Percentiles rank a stretch among this genome's conserved stretches.
Evolutionary conservation across 2,888 invertebrate species (phyloP).

Genomic region (Molorchus minor): DNA sequence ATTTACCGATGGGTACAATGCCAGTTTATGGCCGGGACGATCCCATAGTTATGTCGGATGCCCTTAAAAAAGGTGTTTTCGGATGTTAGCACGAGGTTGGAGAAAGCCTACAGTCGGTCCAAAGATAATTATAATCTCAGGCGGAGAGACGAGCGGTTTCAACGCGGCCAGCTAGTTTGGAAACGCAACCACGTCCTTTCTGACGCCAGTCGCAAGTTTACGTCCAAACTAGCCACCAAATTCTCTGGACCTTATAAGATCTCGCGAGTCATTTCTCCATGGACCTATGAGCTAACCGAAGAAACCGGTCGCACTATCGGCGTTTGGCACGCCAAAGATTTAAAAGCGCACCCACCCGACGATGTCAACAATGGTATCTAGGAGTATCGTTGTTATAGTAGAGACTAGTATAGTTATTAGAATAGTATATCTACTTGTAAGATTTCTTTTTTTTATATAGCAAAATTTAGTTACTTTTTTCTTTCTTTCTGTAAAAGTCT

Average conservation of each 20-base stretch:
- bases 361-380: not conserved
- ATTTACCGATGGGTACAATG: not conserved
- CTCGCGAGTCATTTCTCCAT: conserved; percentile 19
- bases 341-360: conserved; percentile 26
- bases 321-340: conserved; percentile 23
- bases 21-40: not conserved
- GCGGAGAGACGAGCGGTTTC: conserved; percentile 12
- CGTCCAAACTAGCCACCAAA: not conserved
- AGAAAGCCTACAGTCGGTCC: conserved; percentile 1
- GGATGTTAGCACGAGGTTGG: conserved; percentile 3
- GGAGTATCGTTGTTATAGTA: too few species aligned
- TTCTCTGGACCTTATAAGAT: conserved; percentile 22
- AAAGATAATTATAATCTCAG: conserved; percentile 11
- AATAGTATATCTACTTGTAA: too few species aligned
- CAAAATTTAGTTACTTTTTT: too few species aligned
- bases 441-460: too few species aligned
- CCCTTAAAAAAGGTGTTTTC: not conserved
- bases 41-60: not conserved
- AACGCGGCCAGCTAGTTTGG: conserved; percentile 11
- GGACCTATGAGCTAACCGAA: conserved; percentile 19
- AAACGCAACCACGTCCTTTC: conserved; percentile 19
- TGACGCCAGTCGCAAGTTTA: conserved; percentile 13
- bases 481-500: too few species aligned
- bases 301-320: conserved; percentile 9
- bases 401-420: too few species aligned